Evolutionary conservation across 1,140 invertebrate species (phyloP).

Genomic region (Heterodera schachtii): DNA sequence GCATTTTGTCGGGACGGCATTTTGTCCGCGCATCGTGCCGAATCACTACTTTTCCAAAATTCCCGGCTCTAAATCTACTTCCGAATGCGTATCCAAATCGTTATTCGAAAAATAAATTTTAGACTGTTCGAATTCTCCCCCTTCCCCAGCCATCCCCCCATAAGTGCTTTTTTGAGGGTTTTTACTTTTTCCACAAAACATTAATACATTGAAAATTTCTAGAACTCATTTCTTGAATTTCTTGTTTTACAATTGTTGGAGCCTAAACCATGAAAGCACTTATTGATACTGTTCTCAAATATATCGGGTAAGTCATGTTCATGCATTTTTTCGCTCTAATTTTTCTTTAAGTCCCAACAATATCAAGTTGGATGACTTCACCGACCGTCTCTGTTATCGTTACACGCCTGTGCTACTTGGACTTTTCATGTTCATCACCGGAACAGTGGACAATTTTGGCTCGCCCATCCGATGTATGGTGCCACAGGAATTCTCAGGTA

Average conservation of each 20-base stretch:
- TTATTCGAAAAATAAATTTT: too few species aligned
- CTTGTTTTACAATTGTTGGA: not conserved
- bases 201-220: too few species aligned
- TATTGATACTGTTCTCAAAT: conserved; percentile 13
- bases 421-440: conserved; percentile 21
- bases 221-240: not conserved
- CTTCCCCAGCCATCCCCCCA: too few species aligned
- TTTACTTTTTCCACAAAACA: too few species aligned
- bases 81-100: too few species aligned
- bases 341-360: conserved; percentile 17
- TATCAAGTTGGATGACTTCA: conserved; percentile 20
- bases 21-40: too few species aligned
- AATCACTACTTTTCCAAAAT: too few species aligned
- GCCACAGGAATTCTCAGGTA: conserved; percentile 24
- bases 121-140: too few species aligned
- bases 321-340: not conserved
- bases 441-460: conserved; percentile 27
- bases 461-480: conserved; percentile 26
- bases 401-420: conserved; percentile 15
- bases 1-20: too few species aligned
- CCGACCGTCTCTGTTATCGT: conserved; percentile 25
- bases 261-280: conserved; percentile 9
- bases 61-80: too few species aligned
- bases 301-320: conserved; percentile 2
- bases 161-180: too few species aligned